phyloP scores from a whole-genome alignment of 1,140 invertebrate species.

The Ditylenchus dipsaci region DNA sequence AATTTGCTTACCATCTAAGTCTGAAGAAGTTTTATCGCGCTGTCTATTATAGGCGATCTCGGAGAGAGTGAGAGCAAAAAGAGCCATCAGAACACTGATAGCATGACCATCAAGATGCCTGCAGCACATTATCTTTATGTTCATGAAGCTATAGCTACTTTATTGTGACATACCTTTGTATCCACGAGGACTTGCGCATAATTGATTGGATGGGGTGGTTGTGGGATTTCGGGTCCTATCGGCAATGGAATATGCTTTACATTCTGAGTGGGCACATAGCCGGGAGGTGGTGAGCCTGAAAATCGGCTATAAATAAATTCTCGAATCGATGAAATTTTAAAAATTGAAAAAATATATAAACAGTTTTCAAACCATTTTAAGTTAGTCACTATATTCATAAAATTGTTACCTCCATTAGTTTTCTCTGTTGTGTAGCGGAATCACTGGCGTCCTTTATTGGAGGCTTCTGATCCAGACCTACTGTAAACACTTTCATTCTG shows the following conservation, averaged over 20 bases:
- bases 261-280: constrained; percentile 13
- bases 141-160: no score
- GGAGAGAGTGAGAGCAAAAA: constrained; percentile 49
- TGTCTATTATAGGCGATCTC: constrained; percentile 56
- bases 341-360: neutral
- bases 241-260: constrained; percentile 28
- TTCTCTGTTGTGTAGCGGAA: neutral
- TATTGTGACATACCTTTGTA: constrained; percentile 32
- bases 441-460: constrained; percentile 28
- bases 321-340: neutral
- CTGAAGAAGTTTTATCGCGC: constrained; percentile 56
- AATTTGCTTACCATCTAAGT: constrained; percentile 41
- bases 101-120: constrained; percentile 50
- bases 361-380: no score
- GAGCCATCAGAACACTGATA: constrained; percentile 50
- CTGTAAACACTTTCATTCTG: constrained; percentile 56
- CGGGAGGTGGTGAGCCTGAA: constrained; percentile 39
- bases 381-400: no score
- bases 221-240: constrained; percentile 38
- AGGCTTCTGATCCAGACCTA: constrained; percentile 53
- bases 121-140: no score
- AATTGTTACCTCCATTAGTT: neutral
- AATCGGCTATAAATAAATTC: neutral
- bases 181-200: constrained; percentile 46
- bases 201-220: constrained; percentile 35